Conservation (phyloP, 2,888 invertebrate genomes). For the Flexamia atlantica region DNA sequence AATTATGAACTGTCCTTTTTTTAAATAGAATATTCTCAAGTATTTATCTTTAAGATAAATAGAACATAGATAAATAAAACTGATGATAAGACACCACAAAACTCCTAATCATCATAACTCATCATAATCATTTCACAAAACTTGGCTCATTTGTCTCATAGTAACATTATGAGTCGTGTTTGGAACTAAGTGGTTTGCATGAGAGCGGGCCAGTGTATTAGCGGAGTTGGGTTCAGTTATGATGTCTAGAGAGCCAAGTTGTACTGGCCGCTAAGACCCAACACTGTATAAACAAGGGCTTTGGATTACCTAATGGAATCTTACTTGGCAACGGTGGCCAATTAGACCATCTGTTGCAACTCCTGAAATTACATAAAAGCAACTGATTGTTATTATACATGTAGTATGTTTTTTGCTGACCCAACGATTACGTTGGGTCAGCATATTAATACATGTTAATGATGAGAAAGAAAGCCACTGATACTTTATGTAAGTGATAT, state of each 20-base stretch:
- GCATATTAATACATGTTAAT: too few species aligned
- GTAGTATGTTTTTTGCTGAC: not conserved
- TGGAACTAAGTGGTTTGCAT: not conserved
- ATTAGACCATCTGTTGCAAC: constrained; percentile 10
- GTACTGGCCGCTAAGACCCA: constrained; percentile 9
- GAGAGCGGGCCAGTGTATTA: not conserved
- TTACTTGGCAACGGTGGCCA: constrained; percentile 26
- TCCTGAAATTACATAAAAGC: not conserved
- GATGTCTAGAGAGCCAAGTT: constrained; percentile 28
- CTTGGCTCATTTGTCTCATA: too few species aligned
- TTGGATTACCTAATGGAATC: constrained; percentile 32
- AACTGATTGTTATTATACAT: not conserved
- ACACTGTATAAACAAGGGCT: constrained; percentile 34
- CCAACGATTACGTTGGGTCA: too few species aligned
- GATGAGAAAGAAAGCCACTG: too few species aligned
- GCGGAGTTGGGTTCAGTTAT: constrained; percentile 9
- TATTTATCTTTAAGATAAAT: too few species aligned
- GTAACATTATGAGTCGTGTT: not conserved
- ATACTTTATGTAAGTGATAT: too few species aligned
- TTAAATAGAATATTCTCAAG: too few species aligned
- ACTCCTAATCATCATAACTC: too few species aligned
- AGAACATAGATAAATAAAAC: too few species aligned
- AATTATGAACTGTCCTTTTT: too few species aligned
- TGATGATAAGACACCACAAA: too few species aligned
- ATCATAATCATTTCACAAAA: too few species aligned